Base-by-base conservation (phyloP, 37 sponge, comb jelly and placozoan genomes). In the Beroe forskalii region DNA sequence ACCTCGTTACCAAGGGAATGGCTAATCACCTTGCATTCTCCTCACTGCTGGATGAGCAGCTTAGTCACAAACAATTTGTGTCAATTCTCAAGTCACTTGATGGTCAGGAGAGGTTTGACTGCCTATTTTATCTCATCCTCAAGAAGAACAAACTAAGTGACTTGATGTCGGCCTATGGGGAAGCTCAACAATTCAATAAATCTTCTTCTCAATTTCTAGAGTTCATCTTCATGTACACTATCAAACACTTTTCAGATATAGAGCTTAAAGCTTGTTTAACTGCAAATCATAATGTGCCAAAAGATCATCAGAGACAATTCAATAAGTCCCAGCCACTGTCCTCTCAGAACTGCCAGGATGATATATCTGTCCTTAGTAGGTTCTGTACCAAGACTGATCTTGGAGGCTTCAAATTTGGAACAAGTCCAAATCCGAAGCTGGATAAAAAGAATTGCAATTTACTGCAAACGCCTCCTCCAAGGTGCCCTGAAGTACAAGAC, bases 151-250 rank as follows among this genome's bases (percentile, higher is more conserved):
- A 72, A 33, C 76, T 72, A 3, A 6, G 39, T 35, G 76, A 72
- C 40, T 27, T 72, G 76, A 32, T 72, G 40, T 72, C 76, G 14
- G 76, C 40, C 6, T 72, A 72, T 22, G 76, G 76, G 9, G 76
- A 72, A 36, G 40, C 76, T 38, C 38, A 72, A 36, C 38, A 72
- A 8, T 17, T 14, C 40, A 17, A 72, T 8, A 72, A 72, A 8
- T 72, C 76, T 6, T 30, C 30, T 8, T 64, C 66, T 8, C 6
- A 72, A 22, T 72, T 72, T 27, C 76, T 72, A 23, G 40, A 36
- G 40, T 72, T 72, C 76, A 72, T 72, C 6, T 72, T 72, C 76
- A 33, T 72, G 39, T 72, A 72, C 22, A 35, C 76, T 8, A 72
- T 72, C 40, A 72, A 72, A 33, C 38, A 36, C 14, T 72, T 72